These are phyloP conservation scores for Euwallacea fornicatus DNA, from an alignment of 1,140 invertebrate genomes.

Conservation along the genomic window DNA sequence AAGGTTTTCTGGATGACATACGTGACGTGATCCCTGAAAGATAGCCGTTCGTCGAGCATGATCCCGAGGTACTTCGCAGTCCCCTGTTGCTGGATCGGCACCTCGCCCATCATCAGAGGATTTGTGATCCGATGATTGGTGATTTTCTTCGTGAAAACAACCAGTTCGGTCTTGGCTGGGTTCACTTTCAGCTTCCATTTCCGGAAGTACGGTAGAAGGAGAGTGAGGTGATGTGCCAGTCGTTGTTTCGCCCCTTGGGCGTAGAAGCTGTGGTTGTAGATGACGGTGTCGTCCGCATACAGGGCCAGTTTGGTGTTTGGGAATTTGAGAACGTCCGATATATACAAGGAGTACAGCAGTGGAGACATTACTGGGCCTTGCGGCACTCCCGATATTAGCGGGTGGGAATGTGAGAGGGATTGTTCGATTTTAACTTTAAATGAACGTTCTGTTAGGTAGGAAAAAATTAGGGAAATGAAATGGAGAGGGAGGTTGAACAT, in stretches of 20 bases:
- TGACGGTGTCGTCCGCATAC: neutral
- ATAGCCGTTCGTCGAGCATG: too few relatives aligned
- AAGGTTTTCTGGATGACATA: neutral
- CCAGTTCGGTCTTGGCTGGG: too few relatives aligned
- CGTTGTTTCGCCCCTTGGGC: neutral
- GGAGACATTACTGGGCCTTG: constrained; percentile 42
- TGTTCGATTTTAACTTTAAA: constrained; percentile 42
- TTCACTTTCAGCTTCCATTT: too few relatives aligned
- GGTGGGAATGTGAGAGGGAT: constrained; percentile 24
- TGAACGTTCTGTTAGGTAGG: constrained; percentile 43
- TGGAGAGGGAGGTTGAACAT: constrained; percentile 21
- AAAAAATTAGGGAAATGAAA: constrained; percentile 40
- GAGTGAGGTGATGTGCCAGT: neutral
- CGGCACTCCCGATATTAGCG: too few relatives aligned
- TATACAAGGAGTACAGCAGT: constrained; percentile 41
- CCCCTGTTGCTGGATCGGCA: too few relatives aligned
- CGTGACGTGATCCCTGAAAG: neutral
- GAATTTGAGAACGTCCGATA: constrained; percentile 35
- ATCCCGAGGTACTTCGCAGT: too few relatives aligned
- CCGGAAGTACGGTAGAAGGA: too few relatives aligned
- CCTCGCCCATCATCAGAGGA: too few relatives aligned
- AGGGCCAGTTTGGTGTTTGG: neutral
- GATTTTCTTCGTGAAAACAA: too few relatives aligned
- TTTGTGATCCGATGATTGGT: too few relatives aligned
- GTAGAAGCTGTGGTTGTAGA: too few relatives aligned